Evolutionary conservation across 2,888 invertebrate species (phyloP), one percentile per base, ranked within the genome.

Genomic region (Schrankia costaestrigalis): DNA sequence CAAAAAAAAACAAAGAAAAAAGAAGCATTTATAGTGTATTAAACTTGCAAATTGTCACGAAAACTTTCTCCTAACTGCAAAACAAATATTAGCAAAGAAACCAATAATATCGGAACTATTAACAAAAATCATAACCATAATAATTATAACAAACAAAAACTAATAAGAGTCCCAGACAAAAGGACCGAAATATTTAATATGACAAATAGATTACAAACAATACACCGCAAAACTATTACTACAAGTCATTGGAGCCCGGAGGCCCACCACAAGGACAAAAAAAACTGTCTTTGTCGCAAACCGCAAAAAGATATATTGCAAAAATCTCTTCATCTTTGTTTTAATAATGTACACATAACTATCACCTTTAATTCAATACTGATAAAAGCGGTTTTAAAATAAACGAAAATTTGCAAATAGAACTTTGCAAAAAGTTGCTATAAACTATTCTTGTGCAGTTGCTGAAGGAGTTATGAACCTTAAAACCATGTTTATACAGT

Each of bases 211-310:
- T 53, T 51, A 52, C 62, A 63, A 63, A 70, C 66, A 69, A 68
- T 49, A n/a, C n/a, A n/a, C n/a, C n/a, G n/a, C n/a, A n/a, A n/a
- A 35, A 22, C 8, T 13, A 11, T 40, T 68, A n/a, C n/a, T 63
- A 73, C 77, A 77, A 77, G 74, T 77, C 78, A 75, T 66, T 53
- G 58, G 57, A 44, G 32, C 41, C 47, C 60, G 57, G 56, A 56
- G 56, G 52, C 42, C 64, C 56, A 61, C 63, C 58, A 51, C 55
- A 56, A 29, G 9, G 11, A 30, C 35, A 39, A 63, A 59, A 70
- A 67, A 69, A 62, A 49, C 45, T n/a, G 45, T 59, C 76, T 76
- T 75, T 78, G 78, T 77, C 71, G 65, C 69, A 52, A 68, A 73
- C 78, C 78, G 77, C 74, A 71, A 61, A 50, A 53, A 49, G 52